Conservation (phyloP, 2,888 invertebrate genomes). For the Eupithecia vulgata region DNA sequence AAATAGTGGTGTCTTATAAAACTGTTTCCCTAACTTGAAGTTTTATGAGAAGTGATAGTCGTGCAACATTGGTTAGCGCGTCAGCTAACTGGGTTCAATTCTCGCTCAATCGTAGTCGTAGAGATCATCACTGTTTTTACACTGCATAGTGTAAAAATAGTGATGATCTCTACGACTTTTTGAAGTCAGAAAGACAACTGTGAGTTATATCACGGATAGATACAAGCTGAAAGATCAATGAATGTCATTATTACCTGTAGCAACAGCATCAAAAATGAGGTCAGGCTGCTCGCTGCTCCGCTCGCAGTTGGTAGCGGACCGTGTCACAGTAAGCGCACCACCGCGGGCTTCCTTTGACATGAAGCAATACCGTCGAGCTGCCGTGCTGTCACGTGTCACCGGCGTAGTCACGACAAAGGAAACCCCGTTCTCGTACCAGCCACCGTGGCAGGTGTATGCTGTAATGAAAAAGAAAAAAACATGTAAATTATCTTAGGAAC, state of each 20-base stretch:
- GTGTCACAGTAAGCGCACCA: conserved; percentile 79
- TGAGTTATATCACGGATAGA: too few relatives aligned
- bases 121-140: too few relatives aligned
- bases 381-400: conserved; percentile 86
- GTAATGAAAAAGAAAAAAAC: conserved; percentile 45
- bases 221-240: conserved; percentile 3
- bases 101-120: too few relatives aligned
- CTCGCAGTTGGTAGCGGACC: conserved; percentile 87
- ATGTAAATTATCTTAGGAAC: background rate
- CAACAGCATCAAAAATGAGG: conserved; percentile 88
- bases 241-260: conserved; percentile 80
- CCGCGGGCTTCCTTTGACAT: conserved; percentile 88
- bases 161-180: too few relatives aligned
- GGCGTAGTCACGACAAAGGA: conserved; percentile 93
- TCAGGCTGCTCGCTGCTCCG: conserved; percentile 75
- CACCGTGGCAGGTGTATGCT: conserved; percentile 96
- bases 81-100: background rate
- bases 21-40: too few relatives aligned
- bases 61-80: too few relatives aligned
- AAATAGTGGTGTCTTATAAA: background rate
- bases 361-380: conserved; percentile 90
- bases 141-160: too few relatives aligned
- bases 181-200: too few relatives aligned
- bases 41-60: too few relatives aligned
- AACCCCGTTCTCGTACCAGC: conserved; percentile 94